These are phyloP conservation scores for Eumacrocentrus americanus DNA, from an alignment of 2,888 invertebrate genomes.

Conservation along the genomic window DNA sequence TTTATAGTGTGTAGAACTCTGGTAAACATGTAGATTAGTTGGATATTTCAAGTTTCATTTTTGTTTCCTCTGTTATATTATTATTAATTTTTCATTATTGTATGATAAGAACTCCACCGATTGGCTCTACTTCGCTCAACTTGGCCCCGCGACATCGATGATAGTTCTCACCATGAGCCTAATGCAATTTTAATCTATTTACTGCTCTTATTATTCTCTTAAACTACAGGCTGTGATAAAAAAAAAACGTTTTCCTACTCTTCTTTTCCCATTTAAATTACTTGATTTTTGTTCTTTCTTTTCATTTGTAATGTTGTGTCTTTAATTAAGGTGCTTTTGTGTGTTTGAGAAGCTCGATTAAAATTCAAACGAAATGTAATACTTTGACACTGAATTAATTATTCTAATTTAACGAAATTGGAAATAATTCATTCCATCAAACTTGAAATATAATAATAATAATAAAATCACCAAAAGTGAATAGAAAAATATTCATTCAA, in stretches of 20 bases:
- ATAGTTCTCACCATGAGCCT: slow-evolving; percentile 34
- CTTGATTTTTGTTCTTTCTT: no score
- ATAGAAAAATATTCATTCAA: neutral
- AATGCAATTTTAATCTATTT: slow-evolving; percentile 41
- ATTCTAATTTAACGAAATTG: neutral
- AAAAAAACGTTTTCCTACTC: neutral
- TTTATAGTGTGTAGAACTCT: neutral
- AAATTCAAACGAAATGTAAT: neutral
- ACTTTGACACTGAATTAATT: neutral
- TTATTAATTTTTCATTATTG: slow-evolving; percentile 23
- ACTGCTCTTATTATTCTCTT: slow-evolving; percentile 3
- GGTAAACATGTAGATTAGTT: neutral
- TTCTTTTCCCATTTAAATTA: neutral
- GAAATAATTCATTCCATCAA: neutral
- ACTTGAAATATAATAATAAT: neutral
- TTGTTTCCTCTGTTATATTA: slow-evolving; percentile 8
- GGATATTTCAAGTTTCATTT: neutral
- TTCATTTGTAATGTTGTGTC: no score
- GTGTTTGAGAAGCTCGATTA: neutral
- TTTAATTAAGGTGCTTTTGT: no score
- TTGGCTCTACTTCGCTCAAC: neutral
- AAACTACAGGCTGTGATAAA: slow-evolving; percentile 8
- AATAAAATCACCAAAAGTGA: neutral
- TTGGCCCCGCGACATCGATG: neutral
- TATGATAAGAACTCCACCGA: slow-evolving; percentile 22